A percentile compares a stretch with the other conserved stretches of the same genome.
These are phyloP conservation scores for Apamea anceps DNA, from an alignment of 2,888 invertebrate genomes.

Conservation along the genomic window DNA sequence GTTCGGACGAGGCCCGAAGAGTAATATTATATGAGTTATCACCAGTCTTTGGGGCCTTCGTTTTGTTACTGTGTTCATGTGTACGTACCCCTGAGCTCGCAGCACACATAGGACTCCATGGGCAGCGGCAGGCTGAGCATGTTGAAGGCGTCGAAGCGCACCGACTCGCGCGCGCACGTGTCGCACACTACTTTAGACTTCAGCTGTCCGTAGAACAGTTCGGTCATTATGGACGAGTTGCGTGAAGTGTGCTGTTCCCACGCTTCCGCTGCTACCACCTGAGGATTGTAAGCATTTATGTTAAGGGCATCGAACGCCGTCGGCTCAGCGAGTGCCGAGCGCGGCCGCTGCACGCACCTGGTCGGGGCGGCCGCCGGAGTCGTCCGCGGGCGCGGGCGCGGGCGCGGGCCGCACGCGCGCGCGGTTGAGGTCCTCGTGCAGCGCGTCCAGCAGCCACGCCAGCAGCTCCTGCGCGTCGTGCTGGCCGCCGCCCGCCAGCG, in stretches of 20 bases:
- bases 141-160: conserved; percentile 98
- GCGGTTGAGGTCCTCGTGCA: conserved; percentile 97
- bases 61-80: neutral
- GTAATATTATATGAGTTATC: neutral
- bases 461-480: conserved; percentile 98
- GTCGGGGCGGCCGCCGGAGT: conserved; percentile 89
- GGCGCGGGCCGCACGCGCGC: conserved; percentile 75
- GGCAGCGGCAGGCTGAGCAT: conserved; percentile 97
- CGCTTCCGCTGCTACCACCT: conserved; percentile 92
- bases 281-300: neutral
- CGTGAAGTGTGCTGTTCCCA: conserved; percentile 96
- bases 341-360: too few species aligned
- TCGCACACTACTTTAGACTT: conserved; percentile 96
- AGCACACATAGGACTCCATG: conserved; percentile 95
- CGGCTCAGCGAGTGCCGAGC: too few species aligned
- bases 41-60: neutral
- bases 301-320: neutral
- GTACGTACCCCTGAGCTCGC: conserved; percentile 92
- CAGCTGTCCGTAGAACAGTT: conserved; percentile 97
- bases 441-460: conserved; percentile 96
- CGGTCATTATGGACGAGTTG: conserved; percentile 96
- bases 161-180: conserved; percentile 95
- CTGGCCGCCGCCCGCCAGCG: conserved; percentile 96
- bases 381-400: neutral
- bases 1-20: neutral